A percentile compares a stretch with the other conserved stretches of the same genome.
phyloP scores from a whole-genome alignment of 2,113 vertebrate species.

The Tenrec ecaudatus region DNA sequence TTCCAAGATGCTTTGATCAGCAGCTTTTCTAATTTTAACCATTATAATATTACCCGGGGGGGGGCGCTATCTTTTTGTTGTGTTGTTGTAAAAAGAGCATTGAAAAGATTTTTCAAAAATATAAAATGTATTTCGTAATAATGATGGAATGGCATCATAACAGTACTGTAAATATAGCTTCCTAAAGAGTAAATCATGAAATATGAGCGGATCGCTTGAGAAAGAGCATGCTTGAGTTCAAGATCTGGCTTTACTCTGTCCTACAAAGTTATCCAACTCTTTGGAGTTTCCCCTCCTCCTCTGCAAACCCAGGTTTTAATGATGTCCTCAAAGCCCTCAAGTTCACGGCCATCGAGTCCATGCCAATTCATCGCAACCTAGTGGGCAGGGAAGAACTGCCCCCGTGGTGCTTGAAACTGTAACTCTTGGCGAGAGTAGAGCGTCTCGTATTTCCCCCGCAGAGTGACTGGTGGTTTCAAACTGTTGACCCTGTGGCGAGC shows the following conservation, averaged over 20 bases:
- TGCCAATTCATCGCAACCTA: no score
- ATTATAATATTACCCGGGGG: neutral
- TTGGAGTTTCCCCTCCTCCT: neutral
- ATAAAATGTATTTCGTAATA: constrained; percentile 14
- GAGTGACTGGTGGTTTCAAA: no score
- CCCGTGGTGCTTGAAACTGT: no score
- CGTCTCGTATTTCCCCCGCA: no score
- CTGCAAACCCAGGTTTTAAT: neutral
- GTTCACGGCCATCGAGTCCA: no score
- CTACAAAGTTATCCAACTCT: neutral
- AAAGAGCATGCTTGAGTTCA: neutral
- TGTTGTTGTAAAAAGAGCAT: neutral
- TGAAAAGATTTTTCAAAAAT: constrained; percentile 27
- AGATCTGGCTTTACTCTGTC: neutral
- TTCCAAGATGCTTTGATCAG: neutral
- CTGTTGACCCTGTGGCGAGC: no score
- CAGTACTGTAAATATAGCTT: constrained; percentile 15
- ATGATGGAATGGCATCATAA: neutral
- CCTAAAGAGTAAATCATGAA: neutral
- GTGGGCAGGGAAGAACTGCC: no score
- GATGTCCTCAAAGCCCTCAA: no score
- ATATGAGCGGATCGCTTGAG: neutral
- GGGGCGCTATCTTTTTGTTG: neutral
- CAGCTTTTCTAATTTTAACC: constrained; percentile 15
- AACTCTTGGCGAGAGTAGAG: no score